Percentiles rank a stretch among this genome's conserved stretches.
phyloP scores from a whole-genome alignment of 2,797 vertebrate species.

The Danionella dracula region DNA sequence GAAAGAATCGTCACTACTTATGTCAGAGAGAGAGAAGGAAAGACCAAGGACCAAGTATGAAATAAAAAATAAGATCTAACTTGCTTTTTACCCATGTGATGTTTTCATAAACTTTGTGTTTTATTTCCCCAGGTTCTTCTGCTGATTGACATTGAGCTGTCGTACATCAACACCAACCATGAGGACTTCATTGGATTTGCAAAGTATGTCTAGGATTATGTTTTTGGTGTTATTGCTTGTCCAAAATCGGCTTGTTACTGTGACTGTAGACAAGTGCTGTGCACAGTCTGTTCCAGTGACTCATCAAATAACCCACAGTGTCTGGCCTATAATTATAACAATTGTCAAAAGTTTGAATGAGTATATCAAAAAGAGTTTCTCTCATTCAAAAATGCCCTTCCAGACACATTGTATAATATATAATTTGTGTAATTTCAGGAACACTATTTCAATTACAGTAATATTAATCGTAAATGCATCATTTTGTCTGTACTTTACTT shows the following conservation, averaged over 20 bases:
- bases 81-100: not conserved
- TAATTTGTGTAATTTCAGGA: too few species aligned
- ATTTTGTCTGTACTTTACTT: too few species aligned
- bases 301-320: too few species aligned
- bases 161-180: constrained; percentile 98
- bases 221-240: not conserved
- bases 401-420: too few species aligned
- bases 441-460: too few species aligned
- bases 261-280: not conserved
- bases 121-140: constrained; percentile 79
- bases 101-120: not conserved
- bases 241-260: not conserved
- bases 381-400: too few species aligned
- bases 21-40: constrained; percentile 87
- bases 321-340: too few species aligned
- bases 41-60: constrained; percentile 91
- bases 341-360: too few species aligned
- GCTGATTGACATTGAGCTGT: constrained; percentile 93
- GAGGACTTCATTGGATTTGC: constrained; percentile 99
- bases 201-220: constrained; percentile 74
- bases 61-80: not conserved
- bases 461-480: too few species aligned
- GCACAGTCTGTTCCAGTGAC: too few species aligned
- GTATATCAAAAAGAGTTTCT: too few species aligned
- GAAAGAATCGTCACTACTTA: constrained; percentile 92